These are phyloP conservation scores for Phasianus colchicus DNA, from an alignment of 2,113 vertebrate genomes.

Conservation along the genomic window DNA sequence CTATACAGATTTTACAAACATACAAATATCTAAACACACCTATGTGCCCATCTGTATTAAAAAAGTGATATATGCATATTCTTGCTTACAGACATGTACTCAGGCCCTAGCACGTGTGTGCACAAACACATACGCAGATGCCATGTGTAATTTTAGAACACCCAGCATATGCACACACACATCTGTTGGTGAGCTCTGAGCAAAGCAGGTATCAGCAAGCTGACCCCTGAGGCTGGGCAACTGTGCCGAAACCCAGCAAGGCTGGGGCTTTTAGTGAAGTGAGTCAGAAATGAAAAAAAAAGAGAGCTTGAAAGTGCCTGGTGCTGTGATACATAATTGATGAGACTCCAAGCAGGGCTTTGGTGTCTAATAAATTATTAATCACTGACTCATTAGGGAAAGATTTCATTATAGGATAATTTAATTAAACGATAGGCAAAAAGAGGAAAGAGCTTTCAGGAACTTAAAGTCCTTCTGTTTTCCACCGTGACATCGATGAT, in stretches of 20 bases:
- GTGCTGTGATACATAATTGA: slow-evolving; percentile 79
- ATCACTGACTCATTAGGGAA: slow-evolving; percentile 78
- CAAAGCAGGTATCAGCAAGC: not conserved
- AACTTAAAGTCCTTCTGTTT: slow-evolving; percentile 54
- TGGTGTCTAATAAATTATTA: slow-evolving; percentile 84
- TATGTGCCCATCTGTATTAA: not conserved
- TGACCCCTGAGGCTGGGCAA: not conserved
- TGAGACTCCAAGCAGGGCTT: slow-evolving; percentile 76
- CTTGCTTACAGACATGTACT: not conserved
- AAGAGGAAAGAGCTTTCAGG: slow-evolving; percentile 70
- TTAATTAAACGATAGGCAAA: slow-evolving; percentile 82
- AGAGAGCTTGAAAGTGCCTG: slow-evolving; percentile 69
- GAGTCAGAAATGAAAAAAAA: slow-evolving; percentile 61
- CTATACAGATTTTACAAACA: not conserved
- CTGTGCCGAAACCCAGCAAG: not conserved
- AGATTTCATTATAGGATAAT: slow-evolving; percentile 86
- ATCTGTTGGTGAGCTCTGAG: not conserved
- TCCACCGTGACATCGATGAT: slow-evolving; percentile 30
- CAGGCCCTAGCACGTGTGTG: not conserved
- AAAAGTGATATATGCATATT: not conserved
- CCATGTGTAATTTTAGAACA: not conserved
- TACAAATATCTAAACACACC: not conserved
- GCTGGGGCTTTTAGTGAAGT: slow-evolving; percentile 62
- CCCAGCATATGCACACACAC: not conserved
- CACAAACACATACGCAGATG: not conserved